Conservation (phyloP, 2,888 invertebrate genomes). For the Cryptophagus acutangulus region DNA sequence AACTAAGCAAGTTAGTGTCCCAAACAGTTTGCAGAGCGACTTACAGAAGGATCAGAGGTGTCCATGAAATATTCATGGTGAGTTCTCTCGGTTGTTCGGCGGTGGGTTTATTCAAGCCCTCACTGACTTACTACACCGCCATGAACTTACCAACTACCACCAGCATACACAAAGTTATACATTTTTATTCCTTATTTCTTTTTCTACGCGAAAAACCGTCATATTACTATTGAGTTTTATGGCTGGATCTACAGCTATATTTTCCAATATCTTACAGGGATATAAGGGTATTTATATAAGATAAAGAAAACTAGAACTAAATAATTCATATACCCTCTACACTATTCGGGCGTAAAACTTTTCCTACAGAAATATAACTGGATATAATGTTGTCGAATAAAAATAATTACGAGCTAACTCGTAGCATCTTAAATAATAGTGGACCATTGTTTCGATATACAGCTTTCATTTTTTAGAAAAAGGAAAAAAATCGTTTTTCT, state of each 20-base stretch:
- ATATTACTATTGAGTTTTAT: conserved; percentile 11
- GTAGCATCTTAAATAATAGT: no score
- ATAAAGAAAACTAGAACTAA: no score
- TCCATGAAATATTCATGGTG: conserved; percentile 31
- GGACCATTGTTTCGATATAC: no score
- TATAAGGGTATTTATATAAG: no score
- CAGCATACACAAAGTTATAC: conserved; percentile 16
- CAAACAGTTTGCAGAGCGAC: conserved; percentile 24
- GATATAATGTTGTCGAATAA: no score
- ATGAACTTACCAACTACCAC: conserved; percentile 19
- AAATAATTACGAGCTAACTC: no score
- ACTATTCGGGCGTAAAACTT: no score
- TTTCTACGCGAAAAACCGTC: conserved; percentile 11
- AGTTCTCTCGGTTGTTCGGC: conserved; percentile 19
- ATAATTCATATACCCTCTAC: no score
- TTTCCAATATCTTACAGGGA: not conserved
- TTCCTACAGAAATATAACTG: no score
- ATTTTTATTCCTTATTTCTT: conserved; percentile 12
- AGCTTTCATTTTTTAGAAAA: no score
- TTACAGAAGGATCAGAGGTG: conserved; percentile 28
- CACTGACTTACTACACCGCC: conserved; percentile 17
- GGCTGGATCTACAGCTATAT: conserved; percentile 6
- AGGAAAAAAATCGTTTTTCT: no score
- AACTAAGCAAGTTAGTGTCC: conserved; percentile 24
- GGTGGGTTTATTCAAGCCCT: conserved; percentile 20